Percentiles rank a stretch among this genome's conserved stretches.
Evolutionary conservation across 2,113 vertebrate species (phyloP).

Genomic region (Scomber colias): DNA sequence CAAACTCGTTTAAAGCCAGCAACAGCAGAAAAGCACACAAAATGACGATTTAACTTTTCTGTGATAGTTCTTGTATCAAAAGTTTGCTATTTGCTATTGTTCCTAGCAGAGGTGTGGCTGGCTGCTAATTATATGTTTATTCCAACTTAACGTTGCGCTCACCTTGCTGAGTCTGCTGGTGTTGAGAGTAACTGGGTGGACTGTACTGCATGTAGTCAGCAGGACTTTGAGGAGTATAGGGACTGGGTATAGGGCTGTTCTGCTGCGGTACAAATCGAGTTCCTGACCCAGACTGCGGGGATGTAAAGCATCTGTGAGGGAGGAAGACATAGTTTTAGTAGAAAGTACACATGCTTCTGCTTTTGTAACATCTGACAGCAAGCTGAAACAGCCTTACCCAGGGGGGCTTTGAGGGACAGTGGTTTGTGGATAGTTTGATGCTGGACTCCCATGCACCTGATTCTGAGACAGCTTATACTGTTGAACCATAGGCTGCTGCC

Average conservation of each 20-base stretch:
- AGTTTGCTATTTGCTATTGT: not conserved
- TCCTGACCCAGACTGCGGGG: slow-evolving; percentile 93
- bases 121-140: not conserved
- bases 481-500: slow-evolving; percentile 90
- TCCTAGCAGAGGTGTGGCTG: not conserved
- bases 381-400: slow-evolving; percentile 85
- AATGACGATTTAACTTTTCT: not conserved
- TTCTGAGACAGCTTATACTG: slow-evolving; percentile 98
- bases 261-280: slow-evolving; percentile 94
- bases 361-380: slow-evolving; percentile 12
- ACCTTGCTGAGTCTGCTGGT: slow-evolving; percentile 96
- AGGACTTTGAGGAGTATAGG: slow-evolving; percentile 97
- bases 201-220: slow-evolving; percentile 96
- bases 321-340: slow-evolving; percentile 28
- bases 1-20: not conserved
- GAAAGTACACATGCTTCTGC: not conserved
- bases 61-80: not conserved
- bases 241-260: slow-evolving; percentile 97
- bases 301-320: slow-evolving; percentile 91
- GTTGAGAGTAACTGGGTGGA: slow-evolving; percentile 93
- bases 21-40: not conserved
- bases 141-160: slow-evolving; percentile 50
- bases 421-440: slow-evolving; percentile 97
- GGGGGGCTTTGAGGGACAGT: slow-evolving; percentile 96
- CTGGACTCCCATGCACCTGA: slow-evolving; percentile 98